Base-by-base conservation (phyloP, 2,888 invertebrate species). In the Epirrhoe tristata region DNA sequence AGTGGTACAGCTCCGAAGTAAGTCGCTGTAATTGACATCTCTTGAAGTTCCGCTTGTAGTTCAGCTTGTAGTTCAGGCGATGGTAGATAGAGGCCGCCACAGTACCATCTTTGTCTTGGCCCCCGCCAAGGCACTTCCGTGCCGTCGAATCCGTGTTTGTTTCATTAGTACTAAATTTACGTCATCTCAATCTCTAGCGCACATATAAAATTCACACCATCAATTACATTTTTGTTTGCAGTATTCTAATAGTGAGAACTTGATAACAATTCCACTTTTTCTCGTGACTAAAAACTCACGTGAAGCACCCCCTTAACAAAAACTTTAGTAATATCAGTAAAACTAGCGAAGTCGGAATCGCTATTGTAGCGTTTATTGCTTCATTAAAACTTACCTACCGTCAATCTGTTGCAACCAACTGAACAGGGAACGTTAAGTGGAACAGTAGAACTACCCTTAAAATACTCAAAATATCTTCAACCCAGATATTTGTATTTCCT, bases 341-440 rank as follows among this genome's bases (percentile, higher is more conserved):
- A 76, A 73, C 70, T 67, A 67, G 56, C 60, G 58, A 69, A 68
- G 72, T 71, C 63, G 56, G 63, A 63, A 67, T 67, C 70, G 58
- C 70, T 58, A 74, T 72, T 75, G 71, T 74, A 67, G 62, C 75
- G 70, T 70, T 73, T 69, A 77, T 73, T 63, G 71, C 73, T 74
- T 76, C 74, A 74, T 74, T 76, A 74, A 76, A 77, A 77, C 74
- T 77, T 74, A 57, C 55, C 24, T 74, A 57, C 55, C 24, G 63
- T 58, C 61, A 68, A 63, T 69, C 39, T 51, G 52, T 66, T 56
- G 60, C 60, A 43, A 56, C 57, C 39, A 46, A 52, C 57, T 56
- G 24, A 64, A 58, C 39, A 54, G 53, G 43, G 48, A 54, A 46
- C 24, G 17, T 32, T 16, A 65, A 55, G 24, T 51, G 16, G 59